phyloP scores from a whole-genome alignment of 2,888 invertebrate species.

The Agrilus mali region DNA sequence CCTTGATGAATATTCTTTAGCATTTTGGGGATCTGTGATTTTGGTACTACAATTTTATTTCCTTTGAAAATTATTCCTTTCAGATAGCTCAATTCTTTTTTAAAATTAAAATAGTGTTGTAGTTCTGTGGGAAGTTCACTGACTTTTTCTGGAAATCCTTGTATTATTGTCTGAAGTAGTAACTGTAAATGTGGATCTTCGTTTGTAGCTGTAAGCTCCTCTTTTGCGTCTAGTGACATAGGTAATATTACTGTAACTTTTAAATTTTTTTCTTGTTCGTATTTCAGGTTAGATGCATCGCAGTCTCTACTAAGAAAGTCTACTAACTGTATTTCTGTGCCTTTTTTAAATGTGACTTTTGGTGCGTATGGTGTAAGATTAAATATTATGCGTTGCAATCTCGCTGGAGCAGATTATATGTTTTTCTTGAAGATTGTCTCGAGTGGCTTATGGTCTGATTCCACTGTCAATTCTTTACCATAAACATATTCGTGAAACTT shows the following conservation, averaged over 20 bases:
- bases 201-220: neutral
- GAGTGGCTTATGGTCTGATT: conserved; percentile 19
- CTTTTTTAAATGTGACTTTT: neutral
- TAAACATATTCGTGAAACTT: conserved; percentile 16
- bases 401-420: conserved; percentile 9
- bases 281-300: neutral
- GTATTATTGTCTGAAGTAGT: neutral
- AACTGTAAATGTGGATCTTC: neutral
- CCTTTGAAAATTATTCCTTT: conserved; percentile 4
- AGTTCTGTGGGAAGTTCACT: neutral
- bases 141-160: neutral
- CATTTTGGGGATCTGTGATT: conserved; percentile 1
- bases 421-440: conserved; percentile 18
- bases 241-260: neutral
- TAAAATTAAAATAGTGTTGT: neutral
- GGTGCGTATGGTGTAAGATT: conserved; percentile 16
- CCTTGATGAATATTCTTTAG: conserved; percentile 5
- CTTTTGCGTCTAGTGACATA: neutral
- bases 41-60: conserved; percentile 5
- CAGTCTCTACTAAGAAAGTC: conserved; percentile 2
- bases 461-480: conserved; percentile 12
- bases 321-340: neutral
- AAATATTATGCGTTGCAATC: conserved; percentile 20
- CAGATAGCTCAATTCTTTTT: neutral
- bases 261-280: neutral